Conservation (phyloP, 1,140 invertebrate species). For the Planococcus citri region DNA sequence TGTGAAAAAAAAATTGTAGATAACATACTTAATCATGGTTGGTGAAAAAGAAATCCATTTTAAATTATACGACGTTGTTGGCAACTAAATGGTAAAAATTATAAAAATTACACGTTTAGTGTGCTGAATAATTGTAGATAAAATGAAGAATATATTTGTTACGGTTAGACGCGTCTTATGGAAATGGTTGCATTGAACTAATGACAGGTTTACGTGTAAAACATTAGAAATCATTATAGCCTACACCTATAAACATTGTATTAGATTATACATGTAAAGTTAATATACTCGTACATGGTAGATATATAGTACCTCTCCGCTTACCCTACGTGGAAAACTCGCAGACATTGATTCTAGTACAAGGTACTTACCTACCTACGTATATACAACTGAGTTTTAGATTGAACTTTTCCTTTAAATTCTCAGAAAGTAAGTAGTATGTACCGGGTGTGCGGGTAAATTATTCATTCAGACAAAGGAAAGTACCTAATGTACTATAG, state of each 20-base stretch:
- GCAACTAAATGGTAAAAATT: background rate
- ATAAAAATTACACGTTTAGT: background rate
- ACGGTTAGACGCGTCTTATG: background rate
- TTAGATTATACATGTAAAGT: no score
- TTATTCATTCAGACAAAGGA: no score
- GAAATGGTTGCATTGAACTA: slow-evolving; percentile 1
- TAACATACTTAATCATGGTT: background rate
- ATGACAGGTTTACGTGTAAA: background rate
- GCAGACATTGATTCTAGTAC: no score
- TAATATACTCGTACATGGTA: no score
- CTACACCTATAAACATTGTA: background rate
- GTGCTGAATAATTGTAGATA: background rate
- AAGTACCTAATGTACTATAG: no score
- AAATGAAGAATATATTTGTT: background rate
- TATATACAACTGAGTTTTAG: no score
- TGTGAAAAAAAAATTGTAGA: background rate
- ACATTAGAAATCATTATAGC: background rate
- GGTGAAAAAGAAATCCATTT: background rate
- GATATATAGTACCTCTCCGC: no score
- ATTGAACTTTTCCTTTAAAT: no score
- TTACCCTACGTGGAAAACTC: no score
- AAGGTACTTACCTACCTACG: no score
- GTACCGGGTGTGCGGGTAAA: no score
- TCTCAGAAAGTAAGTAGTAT: no score
- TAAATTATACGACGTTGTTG: background rate